These are phyloP conservation scores for Leucoma salicis DNA, from an alignment of 2,888 invertebrate species.

Conservation along the genomic window DNA sequence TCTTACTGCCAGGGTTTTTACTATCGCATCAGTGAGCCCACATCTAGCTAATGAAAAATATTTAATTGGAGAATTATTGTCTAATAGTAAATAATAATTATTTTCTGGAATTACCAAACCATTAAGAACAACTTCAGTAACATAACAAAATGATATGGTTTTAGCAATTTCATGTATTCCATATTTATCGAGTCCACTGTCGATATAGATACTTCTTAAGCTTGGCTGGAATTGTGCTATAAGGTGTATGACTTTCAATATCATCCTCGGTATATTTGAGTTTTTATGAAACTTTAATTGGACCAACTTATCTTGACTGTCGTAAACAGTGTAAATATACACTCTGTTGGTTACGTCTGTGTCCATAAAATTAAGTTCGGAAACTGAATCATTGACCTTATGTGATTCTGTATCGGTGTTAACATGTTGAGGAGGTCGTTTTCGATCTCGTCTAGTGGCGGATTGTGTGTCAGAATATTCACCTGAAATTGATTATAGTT, in stretches of 20 bases:
- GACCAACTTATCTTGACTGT: background rate
- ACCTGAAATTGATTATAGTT: background rate
- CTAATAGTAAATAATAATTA: conserved; percentile 44
- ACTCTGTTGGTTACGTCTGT: background rate
- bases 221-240: conserved; percentile 1
- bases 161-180: conserved; percentile 1
- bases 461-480: background rate
- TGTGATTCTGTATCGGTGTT: background rate
- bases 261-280: background rate
- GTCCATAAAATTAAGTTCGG: background rate
- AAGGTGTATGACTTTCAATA: conserved; percentile 1
- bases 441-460: background rate
- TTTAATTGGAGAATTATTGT: conserved; percentile 30
- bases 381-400: background rate
- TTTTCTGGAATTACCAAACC: conserved; percentile 20
- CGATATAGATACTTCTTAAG: conserved; percentile 1
- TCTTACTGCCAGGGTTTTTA: conserved; percentile 40
- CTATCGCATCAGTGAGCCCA: conserved; percentile 44
- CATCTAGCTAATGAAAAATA: conserved; percentile 50
- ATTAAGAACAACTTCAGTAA: conserved; percentile 8
- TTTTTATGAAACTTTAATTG: conserved; percentile 3
- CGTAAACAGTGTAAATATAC: background rate
- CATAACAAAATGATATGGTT: background rate
- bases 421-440: background rate
- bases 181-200: conserved; percentile 1